Conservation (phyloP, 2,797 vertebrate genomes). For the Acrossocheilus wenchowensis region DNA sequence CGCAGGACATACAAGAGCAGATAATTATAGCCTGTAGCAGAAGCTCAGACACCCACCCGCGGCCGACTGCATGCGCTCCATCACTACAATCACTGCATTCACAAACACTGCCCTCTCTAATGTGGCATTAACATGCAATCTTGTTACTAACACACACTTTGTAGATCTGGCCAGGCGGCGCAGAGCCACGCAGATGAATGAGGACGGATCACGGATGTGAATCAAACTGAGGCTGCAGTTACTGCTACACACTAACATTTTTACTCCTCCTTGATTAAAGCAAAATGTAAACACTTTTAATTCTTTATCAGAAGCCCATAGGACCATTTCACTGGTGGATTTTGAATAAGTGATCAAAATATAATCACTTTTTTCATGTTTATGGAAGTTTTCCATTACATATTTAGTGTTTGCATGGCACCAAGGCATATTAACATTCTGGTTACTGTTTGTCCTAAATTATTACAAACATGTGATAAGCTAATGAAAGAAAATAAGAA, state of each 20-base stretch:
- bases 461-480: background rate
- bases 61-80: slow-evolving; percentile 11
- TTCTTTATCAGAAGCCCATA: background rate
- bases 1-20: slow-evolving; percentile 40
- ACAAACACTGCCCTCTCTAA: slow-evolving; percentile 39
- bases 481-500: background rate
- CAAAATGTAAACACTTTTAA: background rate
- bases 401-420: background rate
- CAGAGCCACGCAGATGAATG: background rate
- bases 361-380: background rate
- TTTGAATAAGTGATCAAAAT: background rate
- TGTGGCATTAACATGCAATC: slow-evolving; percentile 56
- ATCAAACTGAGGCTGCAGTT: background rate
- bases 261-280: background rate
- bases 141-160: slow-evolving; percentile 27
- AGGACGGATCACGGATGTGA: background rate
- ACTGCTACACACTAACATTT: background rate
- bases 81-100: slow-evolving; percentile 47
- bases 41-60: slow-evolving; percentile 28
- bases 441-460: background rate
- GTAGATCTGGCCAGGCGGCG: background rate
- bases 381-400: background rate
- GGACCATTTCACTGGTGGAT: background rate
- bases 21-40: slow-evolving; percentile 57
- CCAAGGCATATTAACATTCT: background rate